Base-by-base conservation (phyloP, 2,888 invertebrate genomes). In the Pterobdella sp. region DNA sequence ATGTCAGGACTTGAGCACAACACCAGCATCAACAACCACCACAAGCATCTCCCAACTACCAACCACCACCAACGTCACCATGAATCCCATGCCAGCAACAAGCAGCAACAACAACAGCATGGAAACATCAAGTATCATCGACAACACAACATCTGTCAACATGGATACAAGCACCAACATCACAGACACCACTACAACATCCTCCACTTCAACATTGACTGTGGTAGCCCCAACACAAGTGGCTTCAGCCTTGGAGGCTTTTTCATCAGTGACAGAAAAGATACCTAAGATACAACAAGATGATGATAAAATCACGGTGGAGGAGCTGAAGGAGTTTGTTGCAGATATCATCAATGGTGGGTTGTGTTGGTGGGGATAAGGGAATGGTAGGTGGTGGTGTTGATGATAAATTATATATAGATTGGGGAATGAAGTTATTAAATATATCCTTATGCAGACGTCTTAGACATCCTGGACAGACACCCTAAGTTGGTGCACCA, bases 401-500 rank as follows among this genome's bases (percentile, higher is more conserved):
- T 7, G 7, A 14, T 22, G 7, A 14, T 42, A 22, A 42, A 22
- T 14, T 7, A 22, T 42, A 22, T 42, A 7, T 42, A 7, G 22
- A 42, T 42, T 7, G 7, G 49, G 49, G 49, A 22, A 22, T 14
- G 49, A n/a, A n/a, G n/a, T n/a, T n/a, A n/a, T n/a, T n/a, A 56
- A 4, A 56, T 26, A 4, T 26, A 56, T n/a, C 7, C 7, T 26
- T 26, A 56, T 26, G 26, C n/a, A 56, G 60, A 56, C 60, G 60
- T 56, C 4, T 22, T 56, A 22, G 60, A 56, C n/a, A 14, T 56
- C 10, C n/a, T 56, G 60, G 60, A 56, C n/a, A 22, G n/a, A 56
- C 60, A 56, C n/a, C 14, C 60, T 26, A 56, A 56, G n/a, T n/a
- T 56, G 60, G 60, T 56, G 60, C 60, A 56, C n/a, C 60, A 56